Base-by-base conservation (phyloP, 2,113 vertebrate genomes). In the Macrotis lagotis region DNA sequence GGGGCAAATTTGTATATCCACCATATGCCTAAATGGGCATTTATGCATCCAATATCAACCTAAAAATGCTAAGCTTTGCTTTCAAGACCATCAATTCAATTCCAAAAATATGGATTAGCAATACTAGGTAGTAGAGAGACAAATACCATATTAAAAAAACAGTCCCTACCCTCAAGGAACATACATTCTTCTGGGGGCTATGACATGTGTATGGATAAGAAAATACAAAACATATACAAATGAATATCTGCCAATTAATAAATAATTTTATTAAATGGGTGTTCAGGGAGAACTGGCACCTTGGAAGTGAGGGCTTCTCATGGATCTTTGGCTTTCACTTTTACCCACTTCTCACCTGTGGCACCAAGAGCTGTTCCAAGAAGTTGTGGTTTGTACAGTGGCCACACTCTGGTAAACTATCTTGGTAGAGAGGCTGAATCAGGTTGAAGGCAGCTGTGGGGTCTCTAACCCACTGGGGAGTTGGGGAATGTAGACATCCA, bases 11-110 rank as follows among this genome's bases (percentile, higher is more conserved):
- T 37, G 9, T 49, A 44, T 96, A 90, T 97, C 0, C 16, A 89
- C 95, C 92, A 91, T 44, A 49, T n/a, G 28, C 90, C 51, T 6
- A 89, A 94, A 97, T 83, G 96, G 97, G 96, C 93, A 94, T 88
- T 95, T 94, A 83, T 31, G 16, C 25, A 51, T 90, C 93, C 94
- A 94, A 1, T 50, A 94, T 89, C 89, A 47, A 91, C 93, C 51
- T 1, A 48, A 37, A 83, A 92, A 47, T 48, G 49, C 0, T 12
- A 51, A 59, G 48, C 48, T 93, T 96, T 0, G 0, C 94, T 97
- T 92, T 97, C 93, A 98, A 94, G 96, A 94, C 89, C 91, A 95
- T 74, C 59, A 6, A 74, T 44, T 74, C 37, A 74, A n/a, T n/a
- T 74, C 66, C 37, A 74, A 37, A 74, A 74, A 74, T 19, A 31